phyloP scores from a whole-genome alignment of 2,113 vertebrate genomes.

The Scolopax mira region DNA sequence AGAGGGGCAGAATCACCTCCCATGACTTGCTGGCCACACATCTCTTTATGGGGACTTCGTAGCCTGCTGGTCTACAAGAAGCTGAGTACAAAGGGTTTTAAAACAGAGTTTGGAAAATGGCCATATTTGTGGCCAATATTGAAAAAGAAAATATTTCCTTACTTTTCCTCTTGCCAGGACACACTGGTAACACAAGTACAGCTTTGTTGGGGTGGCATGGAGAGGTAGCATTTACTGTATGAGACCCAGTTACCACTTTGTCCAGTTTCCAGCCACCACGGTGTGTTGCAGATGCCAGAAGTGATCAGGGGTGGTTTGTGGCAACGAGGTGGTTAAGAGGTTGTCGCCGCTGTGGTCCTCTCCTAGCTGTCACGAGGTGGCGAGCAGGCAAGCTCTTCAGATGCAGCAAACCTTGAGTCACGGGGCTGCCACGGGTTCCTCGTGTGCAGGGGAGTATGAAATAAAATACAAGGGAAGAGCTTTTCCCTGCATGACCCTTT shows the following conservation, averaged over 20 bases:
- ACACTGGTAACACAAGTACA: fast-evolving
- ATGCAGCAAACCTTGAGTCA: not conserved
- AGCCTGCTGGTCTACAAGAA: not conserved
- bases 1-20: too few relatives aligned
- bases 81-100: not conserved
- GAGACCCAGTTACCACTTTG: not conserved
- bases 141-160: not conserved
- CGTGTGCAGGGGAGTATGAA: not conserved
- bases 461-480: not conserved
- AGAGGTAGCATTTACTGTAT: not conserved
- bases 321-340: not conserved
- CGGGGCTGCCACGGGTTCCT: not conserved
- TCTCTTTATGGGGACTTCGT: fast-evolving
- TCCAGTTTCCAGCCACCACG: not conserved
- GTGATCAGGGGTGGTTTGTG: not conserved
- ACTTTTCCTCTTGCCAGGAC: not conserved
- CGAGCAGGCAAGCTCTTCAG: not conserved
- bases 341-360: not conserved
- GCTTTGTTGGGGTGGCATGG: fast-evolving
- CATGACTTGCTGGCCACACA: too few relatives aligned
- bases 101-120: not conserved
- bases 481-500: not conserved
- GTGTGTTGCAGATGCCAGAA: fast-evolving
- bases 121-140: fast-evolving
- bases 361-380: not conserved